Percentiles rank a stretch among this genome's conserved stretches.
Evolutionary conservation across 2,888 invertebrate species (phyloP).

Genomic region (Graphium colonna): DNA sequence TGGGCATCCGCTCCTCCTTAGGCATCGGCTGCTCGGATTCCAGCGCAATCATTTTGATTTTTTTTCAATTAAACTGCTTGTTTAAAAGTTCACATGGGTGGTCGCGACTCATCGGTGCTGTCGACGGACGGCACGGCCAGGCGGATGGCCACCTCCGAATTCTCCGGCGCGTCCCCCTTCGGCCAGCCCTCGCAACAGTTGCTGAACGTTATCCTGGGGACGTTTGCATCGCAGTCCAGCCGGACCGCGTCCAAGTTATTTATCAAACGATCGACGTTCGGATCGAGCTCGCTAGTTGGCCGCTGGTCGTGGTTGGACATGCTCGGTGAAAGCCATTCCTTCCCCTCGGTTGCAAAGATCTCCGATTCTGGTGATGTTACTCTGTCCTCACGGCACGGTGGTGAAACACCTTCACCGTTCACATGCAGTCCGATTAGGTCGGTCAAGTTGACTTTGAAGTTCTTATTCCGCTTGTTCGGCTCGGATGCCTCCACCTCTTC

Average conservation of each 20-base stretch:
- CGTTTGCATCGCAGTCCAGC: conserved; percentile 61
- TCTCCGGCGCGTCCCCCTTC: conserved; percentile 50
- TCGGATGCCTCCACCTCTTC: conserved; percentile 48
- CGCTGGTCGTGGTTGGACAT: conserved; percentile 64
- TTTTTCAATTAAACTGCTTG: conserved; percentile 20
- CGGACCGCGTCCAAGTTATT: conserved; percentile 57
- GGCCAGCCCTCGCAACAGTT: conserved; percentile 65
- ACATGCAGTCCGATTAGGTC: conserved; percentile 61
- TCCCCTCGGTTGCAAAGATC: conserved; percentile 54
- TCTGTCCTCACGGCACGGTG: conserved; percentile 48
- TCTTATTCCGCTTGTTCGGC: conserved; percentile 36
- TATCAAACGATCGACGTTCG: conserved; percentile 55
- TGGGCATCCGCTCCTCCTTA: conserved; percentile 58
- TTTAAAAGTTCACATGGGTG: conserved; percentile 59
- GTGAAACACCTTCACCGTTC: conserved; percentile 59
- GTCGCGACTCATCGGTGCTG: conserved; percentile 65
- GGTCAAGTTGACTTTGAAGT: conserved; percentile 71
- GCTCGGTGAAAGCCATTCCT: conserved; percentile 73
- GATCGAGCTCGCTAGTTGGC: conserved; percentile 39
- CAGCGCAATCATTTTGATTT: conserved; percentile 65
- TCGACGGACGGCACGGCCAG: conserved; percentile 70
- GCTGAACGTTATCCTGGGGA: conserved; percentile 73
- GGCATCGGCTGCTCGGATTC: conserved; percentile 65
- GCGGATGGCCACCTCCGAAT: conserved; percentile 59
- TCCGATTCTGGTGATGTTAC: conserved; percentile 52